Evolutionary conservation across 2,888 invertebrate species (phyloP), one percentile per base, ranked within the genome.

Genomic region (Ornithoptera alexandrae): DNA sequence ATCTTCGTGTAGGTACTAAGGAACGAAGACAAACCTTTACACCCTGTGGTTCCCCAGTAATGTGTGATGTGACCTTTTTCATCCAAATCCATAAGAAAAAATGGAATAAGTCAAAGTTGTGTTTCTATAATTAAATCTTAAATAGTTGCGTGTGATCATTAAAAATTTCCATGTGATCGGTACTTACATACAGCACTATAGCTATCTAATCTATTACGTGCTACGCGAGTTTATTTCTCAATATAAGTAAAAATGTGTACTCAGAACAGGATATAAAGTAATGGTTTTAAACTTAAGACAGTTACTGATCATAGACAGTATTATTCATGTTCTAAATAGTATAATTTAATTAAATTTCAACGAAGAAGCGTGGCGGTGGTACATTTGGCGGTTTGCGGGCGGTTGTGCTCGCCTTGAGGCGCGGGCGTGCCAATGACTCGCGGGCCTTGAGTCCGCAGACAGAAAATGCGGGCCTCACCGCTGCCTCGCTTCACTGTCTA

Each of bases 351-450:
- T 60, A 60, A 60, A 60, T 60, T 60, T 60, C 30, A 3, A 17
- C 36, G 30, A 60, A 30, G 18, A 60, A 60, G 18, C 18, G 46
- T 39, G 60, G 60, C 63, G 57, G 56, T 65, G 61, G 53, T 63
- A 53, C 77, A 81, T 83, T 84, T 79, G 75, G 79, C 81, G 82
- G 79, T 78, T 79, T 77, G 74, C 76, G 77, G 76, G 74, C 78
- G 77, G 66, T 70, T 72, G 73, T 74, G 69, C 71, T 76, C 74
- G 73, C 75, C 78, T 74, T 74, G 78, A 75, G 74, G 65, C 67
- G 63, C 77, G 77, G 77, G 75, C 85, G 85, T 85, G 88, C 81
- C 89, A 88, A 84, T 89, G 89, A 89, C 89, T 87, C 81, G 83
- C 77, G 80, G 85, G 84, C 89, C 89, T 89, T 88, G 89, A 88